Evolutionary conservation across 2,113 vertebrate genomes (phyloP), one percentile per base, ranked within the genome.

Genomic region (Corythornis cristatus): DNA sequence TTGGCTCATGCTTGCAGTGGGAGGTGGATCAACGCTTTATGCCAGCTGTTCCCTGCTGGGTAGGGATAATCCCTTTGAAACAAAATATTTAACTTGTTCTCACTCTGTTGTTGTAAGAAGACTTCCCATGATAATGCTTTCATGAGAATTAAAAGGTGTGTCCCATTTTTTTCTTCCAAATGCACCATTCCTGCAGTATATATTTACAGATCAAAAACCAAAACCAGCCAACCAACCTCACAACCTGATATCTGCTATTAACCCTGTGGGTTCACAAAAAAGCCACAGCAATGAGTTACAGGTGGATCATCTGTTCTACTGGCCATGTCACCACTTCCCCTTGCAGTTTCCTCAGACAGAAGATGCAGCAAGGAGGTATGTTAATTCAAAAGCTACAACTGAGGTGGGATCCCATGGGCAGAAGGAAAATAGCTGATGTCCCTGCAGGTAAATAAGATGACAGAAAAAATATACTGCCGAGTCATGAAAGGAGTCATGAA

Each of bases 61-160:
- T 65, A 89, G 64, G 91, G 89, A 94, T 93, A 96, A 95, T 93
- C 94, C 71, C 84, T 93, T 86, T 95, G 95, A 92, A 94, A 95
- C 71, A 92, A 89, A 96, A 96, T 94, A 94, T 91, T 95, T 94
- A 92, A 93, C 94, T 95, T 93, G 62, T 71, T 96, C 84, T 90
- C 89, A 93, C 89, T 91, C 58, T 83, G 89, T 71, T 94, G 74
- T 87, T 95, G 20, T 79, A 88, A 87, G 84, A 92, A 85, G 61
- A 68, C 82, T 91, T 92, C 68, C 60, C 64, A 50, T 81, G 79
- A 86, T 80, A 91, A 89, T 43, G 61, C 45, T 83, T 84, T 92
- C 66, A 84, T 53, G 40, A 94, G 78, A 93, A 92, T 92, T 79
- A 85, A 89, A 92, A 95, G 94, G 82, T 91, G 84, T 53, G 67